Evolutionary conservation across 2,888 invertebrate genomes (phyloP), one percentile per base, ranked within the genome.

Genomic region (Reticulitermes lucifugus): DNA sequence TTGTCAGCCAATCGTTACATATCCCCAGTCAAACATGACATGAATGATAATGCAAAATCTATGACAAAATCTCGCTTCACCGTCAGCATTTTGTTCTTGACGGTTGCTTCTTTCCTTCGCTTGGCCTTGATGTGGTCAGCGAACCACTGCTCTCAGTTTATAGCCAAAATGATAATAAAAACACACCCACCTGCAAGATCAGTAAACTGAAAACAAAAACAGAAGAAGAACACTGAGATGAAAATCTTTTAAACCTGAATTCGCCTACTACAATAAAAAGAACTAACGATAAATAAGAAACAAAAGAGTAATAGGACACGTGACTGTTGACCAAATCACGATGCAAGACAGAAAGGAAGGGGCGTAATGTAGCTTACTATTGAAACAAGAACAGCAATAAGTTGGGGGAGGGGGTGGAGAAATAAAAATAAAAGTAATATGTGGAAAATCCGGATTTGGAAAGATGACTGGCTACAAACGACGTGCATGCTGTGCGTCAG

Each of bases 171-270:
- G 70, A 81, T 46, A 77, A 77, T 65, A 81, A 81, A 81, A 70
- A 81, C 59, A 70, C 65, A 70, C 81, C 81, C 81, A 81, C 81
- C 81, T 81, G 81, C 81, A 80, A 81, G 70, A 60, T 79, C 59
- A 21, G 55, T 79, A 29, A 4, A 77, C 75, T 21, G 4, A 43
- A 75, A 75, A 71, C 22, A 21, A 43, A 75, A 41, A 43, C 4
- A 35, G 35, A 75, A 77, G 46, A 46, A 77, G 46, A 77, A 77
- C n/a, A 77, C 35, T 21, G 43, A 81, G 81, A 81, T 55, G 80
- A 60, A 35, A 41, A 80, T 80, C 80, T 80, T 80, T 80, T 80
- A 80, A 80, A 60, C 80, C 60, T 70, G 81, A 70, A 70, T 81
- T 81, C 81, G 70, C 60, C 65, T 29, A 70, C 65, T 65, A 81